Conservation (phyloP, 2,113 vertebrate genomes). For the Shinisaurus crocodilurus region DNA sequence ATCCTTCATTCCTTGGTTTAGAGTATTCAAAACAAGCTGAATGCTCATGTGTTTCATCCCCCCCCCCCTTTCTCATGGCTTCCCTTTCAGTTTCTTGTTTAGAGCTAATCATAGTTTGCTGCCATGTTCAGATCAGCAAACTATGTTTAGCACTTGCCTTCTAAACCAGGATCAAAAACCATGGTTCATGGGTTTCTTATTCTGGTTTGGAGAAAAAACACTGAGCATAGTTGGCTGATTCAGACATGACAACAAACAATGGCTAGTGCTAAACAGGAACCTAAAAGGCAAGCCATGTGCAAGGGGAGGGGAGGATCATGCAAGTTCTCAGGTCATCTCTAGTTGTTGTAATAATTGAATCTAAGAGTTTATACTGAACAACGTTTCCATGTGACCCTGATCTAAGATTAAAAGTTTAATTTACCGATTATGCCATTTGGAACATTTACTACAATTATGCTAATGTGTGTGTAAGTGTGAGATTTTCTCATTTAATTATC, state of each 20-base stretch:
- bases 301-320: not conserved
- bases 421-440: conserved; percentile 2
- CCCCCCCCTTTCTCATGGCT: no score
- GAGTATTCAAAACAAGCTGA: not conserved
- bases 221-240: not conserved
- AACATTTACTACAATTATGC: conserved; percentile 23
- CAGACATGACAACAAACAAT: not conserved
- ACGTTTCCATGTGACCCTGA: not conserved
- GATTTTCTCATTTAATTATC: not conserved
- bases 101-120: not conserved
- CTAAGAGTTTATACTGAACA: not conserved
- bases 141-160: not conserved
- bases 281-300: not conserved
- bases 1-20: not conserved
- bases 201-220: not conserved
- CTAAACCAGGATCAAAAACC: not conserved
- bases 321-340: not conserved
- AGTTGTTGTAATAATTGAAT: not conserved
- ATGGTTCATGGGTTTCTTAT: not conserved
- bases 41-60: no score
- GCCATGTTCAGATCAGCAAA: not conserved
- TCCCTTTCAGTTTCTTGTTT: not conserved
- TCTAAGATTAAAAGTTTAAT: not conserved
- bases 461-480: conserved; percentile 1
- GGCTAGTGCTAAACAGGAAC: not conserved